Conservation (phyloP, 2,113 vertebrate species). For the Copsychus sechellarum region DNA sequence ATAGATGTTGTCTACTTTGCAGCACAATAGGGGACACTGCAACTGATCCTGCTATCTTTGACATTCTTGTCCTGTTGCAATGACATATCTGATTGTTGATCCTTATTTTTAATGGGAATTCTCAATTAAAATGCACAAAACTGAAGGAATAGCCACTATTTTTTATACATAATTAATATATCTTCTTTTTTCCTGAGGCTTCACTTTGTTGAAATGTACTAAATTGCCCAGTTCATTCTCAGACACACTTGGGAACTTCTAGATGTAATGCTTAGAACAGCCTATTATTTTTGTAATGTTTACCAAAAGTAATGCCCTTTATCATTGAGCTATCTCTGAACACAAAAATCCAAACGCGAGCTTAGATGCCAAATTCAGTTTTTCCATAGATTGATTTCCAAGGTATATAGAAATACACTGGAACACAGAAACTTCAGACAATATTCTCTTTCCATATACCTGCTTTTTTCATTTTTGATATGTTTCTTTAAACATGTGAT, state of each 20-base stretch:
- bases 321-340: neutral
- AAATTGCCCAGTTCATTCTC: neutral
- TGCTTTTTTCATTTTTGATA: neutral
- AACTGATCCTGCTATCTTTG: neutral
- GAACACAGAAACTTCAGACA: neutral
- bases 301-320: neutral
- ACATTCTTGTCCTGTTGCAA: neutral
- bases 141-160: neutral
- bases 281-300: neutral
- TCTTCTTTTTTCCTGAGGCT: neutral
- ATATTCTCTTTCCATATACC: neutral
- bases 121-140: neutral
- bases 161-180: neutral
- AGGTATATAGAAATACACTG: neutral
- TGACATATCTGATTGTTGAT: neutral
- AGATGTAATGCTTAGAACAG: neutral
- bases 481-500: neutral
- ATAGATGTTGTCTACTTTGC: neutral
- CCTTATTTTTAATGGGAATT: neutral
- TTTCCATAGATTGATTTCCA: neutral
- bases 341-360: neutral
- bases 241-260: neutral
- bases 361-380: neutral
- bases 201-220: neutral
- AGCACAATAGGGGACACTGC: neutral